Percentiles rank a stretch among this genome's conserved stretches.
Conservation (phyloP, 2,113 vertebrate genomes). For the Tragulus kanchil region DNA sequence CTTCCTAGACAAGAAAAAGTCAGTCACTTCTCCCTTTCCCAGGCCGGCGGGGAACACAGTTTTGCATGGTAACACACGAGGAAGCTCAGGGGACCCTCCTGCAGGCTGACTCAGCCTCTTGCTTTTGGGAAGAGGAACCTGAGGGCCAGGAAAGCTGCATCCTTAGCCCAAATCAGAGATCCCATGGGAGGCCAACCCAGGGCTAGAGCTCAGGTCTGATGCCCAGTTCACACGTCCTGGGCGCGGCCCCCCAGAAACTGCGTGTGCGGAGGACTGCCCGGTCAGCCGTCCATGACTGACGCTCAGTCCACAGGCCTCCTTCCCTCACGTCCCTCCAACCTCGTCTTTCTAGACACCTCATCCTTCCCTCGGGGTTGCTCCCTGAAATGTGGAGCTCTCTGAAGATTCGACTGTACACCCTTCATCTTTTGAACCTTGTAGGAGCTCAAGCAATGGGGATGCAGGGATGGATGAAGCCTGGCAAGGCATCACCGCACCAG, state of each 20-base stretch:
- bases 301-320: not conserved
- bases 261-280: accelerated
- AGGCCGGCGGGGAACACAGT: not conserved
- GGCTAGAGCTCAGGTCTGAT: not conserved
- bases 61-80: not conserved
- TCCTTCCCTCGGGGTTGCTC: not conserved
- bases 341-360: not conserved
- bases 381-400: not conserved
- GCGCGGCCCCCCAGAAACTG: not conserved
- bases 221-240: not conserved
- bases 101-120: not conserved
- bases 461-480: not conserved
- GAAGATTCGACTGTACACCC: not conserved
- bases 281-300: not conserved
- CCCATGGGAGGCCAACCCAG: not conserved
- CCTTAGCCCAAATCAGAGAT: not conserved
- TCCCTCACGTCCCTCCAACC: not conserved
- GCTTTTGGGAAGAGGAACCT: not conserved
- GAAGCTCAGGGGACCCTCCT: not conserved
- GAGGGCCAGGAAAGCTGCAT: not conserved
- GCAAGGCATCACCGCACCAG: not conserved
- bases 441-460: not conserved
- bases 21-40: not conserved
- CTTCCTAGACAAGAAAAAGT: not conserved
- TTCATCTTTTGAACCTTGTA: not conserved